Evolutionary conservation across 2,888 invertebrate genomes (phyloP).

Genomic region (Zygogramma bicolorata): DNA sequence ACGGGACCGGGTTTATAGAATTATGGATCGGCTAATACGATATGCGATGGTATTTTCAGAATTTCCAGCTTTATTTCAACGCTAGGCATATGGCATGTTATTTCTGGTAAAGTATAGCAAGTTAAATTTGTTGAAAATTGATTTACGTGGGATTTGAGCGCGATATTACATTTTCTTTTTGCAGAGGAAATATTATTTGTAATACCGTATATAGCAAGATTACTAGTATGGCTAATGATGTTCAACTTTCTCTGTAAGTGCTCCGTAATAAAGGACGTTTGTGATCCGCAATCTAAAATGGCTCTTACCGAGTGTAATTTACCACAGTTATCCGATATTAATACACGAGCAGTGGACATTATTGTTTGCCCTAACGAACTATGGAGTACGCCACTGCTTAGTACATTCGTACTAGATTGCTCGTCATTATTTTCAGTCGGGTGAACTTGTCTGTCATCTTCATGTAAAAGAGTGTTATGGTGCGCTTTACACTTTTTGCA

Average conservation of each 20-base stretch:
- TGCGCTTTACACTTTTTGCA: background rate
- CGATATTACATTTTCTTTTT: slow-evolving; percentile 10
- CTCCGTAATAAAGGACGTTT: slow-evolving; percentile 25
- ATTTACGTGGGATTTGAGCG: slow-evolving; percentile 16
- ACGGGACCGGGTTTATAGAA: slow-evolving; percentile 27
- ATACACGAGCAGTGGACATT: slow-evolving; percentile 9
- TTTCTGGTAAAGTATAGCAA: slow-evolving; percentile 19
- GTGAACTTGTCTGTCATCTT: background rate
- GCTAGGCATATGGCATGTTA: slow-evolving; percentile 21
- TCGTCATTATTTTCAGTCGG: background rate
- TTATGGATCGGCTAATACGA: slow-evolving; percentile 27
- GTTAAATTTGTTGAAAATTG: slow-evolving; percentile 20
- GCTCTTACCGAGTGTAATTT: background rate
- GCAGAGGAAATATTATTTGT: slow-evolving; percentile 16
- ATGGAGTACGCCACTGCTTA: background rate
- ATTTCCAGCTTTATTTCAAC: background rate
- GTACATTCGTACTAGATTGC: background rate
- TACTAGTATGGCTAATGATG: background rate
- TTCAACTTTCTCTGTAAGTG: background rate
- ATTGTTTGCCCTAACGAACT: background rate
- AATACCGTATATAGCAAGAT: slow-evolving; percentile 24
- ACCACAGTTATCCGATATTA: background rate
- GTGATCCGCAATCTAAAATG: slow-evolving; percentile 13
- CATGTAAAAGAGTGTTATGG: slow-evolving; percentile 12
- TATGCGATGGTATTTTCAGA: slow-evolving; percentile 21